Base-by-base conservation (phyloP, 1,140 invertebrate species). In the Dendroctonus ponderosae region DNA sequence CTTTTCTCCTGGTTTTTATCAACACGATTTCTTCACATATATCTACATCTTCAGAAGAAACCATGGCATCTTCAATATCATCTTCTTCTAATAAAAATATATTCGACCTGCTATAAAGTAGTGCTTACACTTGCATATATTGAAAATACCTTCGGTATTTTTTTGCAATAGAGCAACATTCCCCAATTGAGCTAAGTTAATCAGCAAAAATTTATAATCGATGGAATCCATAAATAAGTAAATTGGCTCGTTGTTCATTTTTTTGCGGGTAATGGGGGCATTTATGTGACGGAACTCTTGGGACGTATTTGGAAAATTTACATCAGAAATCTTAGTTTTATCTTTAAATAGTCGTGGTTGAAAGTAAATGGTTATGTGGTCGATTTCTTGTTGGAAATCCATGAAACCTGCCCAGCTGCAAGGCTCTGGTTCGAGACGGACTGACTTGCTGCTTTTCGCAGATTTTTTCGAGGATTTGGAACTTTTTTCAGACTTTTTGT, bases 181-280 rank as follows among this genome's bases (percentile, higher is more conserved):
- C 9, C 74, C 75, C 11, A 56, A 38, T 52, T 74, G 71, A 6
- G 66, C 60, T n/a, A 79, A 69, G 58, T 71, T 74, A 7, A 81
- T 53, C 0, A 80, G 51, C 5, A 80, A 62, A 12, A 76, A 75
- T 62, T 79, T 79, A 2, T 44, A 37, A 3, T 75, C 70, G 6
- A 76, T 6, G 6, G 75, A 77, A 62, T 81, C 79, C 7, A 72
- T 63, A 49, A 80, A 76, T 2, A 80, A n/a, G 60, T 80, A 80
- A 7, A 80, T 38, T 0, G 79, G 76, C 54, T 77, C 75, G 57
- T 79, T 79, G 63, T 69, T 72, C 5, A 68, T 69, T 11, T 63
- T 46, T 6, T 26, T 43, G 46, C 74, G 0, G 58, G 62, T 39
- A n/a, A 46, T 43, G 0, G 70, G 68, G 12, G 9, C 48, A 9